Conservation (phyloP, 2,797 vertebrate genomes). For the Spinus olivaceus region DNA sequence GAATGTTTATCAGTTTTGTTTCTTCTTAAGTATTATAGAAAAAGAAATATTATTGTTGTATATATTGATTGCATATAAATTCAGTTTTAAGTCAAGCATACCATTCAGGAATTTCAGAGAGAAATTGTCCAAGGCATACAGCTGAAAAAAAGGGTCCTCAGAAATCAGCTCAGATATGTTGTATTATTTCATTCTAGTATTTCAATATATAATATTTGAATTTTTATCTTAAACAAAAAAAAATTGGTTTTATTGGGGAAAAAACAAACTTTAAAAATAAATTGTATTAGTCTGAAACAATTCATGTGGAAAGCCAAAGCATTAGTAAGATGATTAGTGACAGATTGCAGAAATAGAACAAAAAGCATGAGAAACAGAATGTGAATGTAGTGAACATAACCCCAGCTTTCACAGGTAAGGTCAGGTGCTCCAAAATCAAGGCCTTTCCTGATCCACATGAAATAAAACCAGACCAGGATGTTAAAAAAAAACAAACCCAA, state of each 20-base stretch:
- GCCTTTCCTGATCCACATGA: background rate
- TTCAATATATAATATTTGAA: background rate
- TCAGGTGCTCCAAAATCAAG: background rate
- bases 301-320: background rate
- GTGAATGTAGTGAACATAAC: background rate
- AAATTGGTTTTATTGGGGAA: fast-evolving
- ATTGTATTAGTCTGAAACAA: background rate
- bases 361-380: background rate
- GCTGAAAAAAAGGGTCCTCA: background rate
- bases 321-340: background rate
- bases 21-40: background rate
- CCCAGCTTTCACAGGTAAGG: background rate
- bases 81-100: background rate
- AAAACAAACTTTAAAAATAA: fast-evolving
- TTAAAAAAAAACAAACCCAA: background rate
- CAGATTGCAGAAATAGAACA: background rate
- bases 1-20: background rate
- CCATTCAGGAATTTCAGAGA: background rate
- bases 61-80: background rate
- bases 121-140: background rate
- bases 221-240: background rate
- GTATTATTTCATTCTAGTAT: background rate
- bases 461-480: background rate
- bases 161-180: background rate
- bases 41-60: background rate